phyloP scores from a whole-genome alignment of 1,140 invertebrate species.

The Scaptomyza montana region DNA sequence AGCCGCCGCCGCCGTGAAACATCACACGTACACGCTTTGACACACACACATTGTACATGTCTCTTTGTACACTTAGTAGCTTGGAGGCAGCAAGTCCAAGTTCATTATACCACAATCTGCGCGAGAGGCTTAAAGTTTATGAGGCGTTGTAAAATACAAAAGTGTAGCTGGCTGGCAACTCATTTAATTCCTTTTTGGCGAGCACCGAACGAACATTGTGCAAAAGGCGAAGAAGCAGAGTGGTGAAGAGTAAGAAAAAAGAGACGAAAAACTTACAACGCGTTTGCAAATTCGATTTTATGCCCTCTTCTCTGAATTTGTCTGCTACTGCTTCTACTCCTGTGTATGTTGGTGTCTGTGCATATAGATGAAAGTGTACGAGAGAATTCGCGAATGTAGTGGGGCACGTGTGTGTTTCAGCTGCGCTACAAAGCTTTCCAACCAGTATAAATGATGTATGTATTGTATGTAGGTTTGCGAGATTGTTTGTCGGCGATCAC shows the following conservation, averaged over 20 bases:
- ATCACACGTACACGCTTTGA: slow-evolving; percentile 30
- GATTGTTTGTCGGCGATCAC: slow-evolving; percentile 65
- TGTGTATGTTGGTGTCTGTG: slow-evolving; percentile 24
- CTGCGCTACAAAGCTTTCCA: slow-evolving; percentile 36
- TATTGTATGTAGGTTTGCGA: slow-evolving; percentile 25
- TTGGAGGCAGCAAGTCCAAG: slow-evolving; percentile 54
- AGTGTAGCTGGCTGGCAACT: slow-evolving; percentile 49
- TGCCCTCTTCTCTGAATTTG: slow-evolving; percentile 27
- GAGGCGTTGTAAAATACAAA: slow-evolving; percentile 63
- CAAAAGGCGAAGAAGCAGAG: slow-evolving; percentile 19
- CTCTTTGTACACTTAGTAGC: slow-evolving; percentile 5
- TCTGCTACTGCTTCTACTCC: neutral
- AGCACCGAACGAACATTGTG: slow-evolving; percentile 14
- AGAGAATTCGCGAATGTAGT: slow-evolving; percentile 76
- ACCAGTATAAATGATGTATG: neutral
- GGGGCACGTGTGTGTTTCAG: slow-evolving; percentile 78
- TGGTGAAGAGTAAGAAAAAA: slow-evolving; percentile 3
- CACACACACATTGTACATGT: slow-evolving; percentile 4
- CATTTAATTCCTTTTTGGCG: slow-evolving; percentile 51
- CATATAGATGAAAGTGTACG: slow-evolving; percentile 26
- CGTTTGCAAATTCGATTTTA: slow-evolving; percentile 65
- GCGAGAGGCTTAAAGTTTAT: slow-evolving; percentile 69
- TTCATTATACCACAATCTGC: slow-evolving; percentile 56
- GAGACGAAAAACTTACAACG: slow-evolving; percentile 64
- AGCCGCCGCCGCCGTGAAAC: slow-evolving; percentile 48